Percentiles rank a stretch among this genome's conserved stretches.
phyloP scores from a whole-genome alignment of 2,888 invertebrate genomes.

The Agriopis aurantiaria region DNA sequence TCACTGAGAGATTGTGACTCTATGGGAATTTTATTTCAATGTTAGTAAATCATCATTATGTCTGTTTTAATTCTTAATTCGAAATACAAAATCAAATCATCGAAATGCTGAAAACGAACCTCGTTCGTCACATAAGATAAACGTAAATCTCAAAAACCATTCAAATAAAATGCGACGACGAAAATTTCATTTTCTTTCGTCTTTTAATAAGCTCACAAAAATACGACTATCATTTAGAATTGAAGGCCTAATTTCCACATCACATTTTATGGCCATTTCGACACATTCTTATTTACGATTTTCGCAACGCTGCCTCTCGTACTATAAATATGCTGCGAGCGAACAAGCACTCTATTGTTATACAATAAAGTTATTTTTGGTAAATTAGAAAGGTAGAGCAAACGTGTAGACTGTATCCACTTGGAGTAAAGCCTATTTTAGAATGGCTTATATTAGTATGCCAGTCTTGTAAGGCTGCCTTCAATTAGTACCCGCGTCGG shows the following conservation, averaged over 20 bases:
- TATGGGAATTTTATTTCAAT: too few species aligned
- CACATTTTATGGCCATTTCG: constrained; percentile 44
- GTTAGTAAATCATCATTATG: too few species aligned
- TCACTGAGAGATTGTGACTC: too few species aligned
- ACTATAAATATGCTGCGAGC: constrained; percentile 15
- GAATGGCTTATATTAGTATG: constrained; percentile 37
- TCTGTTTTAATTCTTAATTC: too few species aligned
- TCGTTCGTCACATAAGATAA: too few species aligned
- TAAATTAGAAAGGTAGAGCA: background rate
- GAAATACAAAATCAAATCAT: too few species aligned
- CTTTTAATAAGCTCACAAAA: constrained; percentile 36
- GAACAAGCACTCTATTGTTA: constrained; percentile 20
- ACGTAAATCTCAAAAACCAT: background rate
- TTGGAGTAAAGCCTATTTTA: constrained; percentile 33
- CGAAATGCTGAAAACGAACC: too few species aligned
- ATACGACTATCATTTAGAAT: constrained; percentile 37
- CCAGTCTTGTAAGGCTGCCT: constrained; percentile 34
- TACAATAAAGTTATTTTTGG: constrained; percentile 1
- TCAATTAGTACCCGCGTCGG: constrained; percentile 40
- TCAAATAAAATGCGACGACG: background rate
- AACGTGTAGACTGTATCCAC: constrained; percentile 13
- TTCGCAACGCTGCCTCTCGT: constrained; percentile 28
- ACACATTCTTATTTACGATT: constrained; percentile 47
- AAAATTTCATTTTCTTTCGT: background rate
- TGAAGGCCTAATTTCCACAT: constrained; percentile 32